Evolutionary conservation across 2,888 invertebrate genomes (phyloP).

Genomic region (Ennomos fuscantarius): DNA sequence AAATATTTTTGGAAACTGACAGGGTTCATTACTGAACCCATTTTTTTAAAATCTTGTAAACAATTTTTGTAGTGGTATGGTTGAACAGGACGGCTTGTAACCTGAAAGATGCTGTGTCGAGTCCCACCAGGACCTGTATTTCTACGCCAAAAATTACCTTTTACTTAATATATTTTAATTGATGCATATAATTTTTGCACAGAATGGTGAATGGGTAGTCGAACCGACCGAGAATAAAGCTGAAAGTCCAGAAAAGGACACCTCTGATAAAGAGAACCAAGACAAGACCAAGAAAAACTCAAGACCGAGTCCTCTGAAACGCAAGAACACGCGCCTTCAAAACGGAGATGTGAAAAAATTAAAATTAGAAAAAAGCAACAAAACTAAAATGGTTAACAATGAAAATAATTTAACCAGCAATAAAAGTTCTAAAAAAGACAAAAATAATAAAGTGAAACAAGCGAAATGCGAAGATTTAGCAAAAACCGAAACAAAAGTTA

Average conservation of each 20-base stretch:
- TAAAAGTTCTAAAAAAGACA: slow-evolving; percentile 10
- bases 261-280: slow-evolving; percentile 60
- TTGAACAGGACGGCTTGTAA: no score
- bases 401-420: slow-evolving; percentile 13
- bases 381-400: slow-evolving; percentile 30
- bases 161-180: no score
- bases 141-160: no score
- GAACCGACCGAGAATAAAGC: slow-evolving; percentile 48
- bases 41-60: no score
- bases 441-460: slow-evolving; percentile 24
- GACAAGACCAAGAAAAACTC: slow-evolving; percentile 42
- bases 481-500: slow-evolving; percentile 5
- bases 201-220: slow-evolving; percentile 68
- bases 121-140: no score
- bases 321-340: slow-evolving; percentile 31
- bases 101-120: no score
- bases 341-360: slow-evolving; percentile 39
- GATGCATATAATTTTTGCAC: no score
- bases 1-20: no score
- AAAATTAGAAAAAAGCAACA: slow-evolving; percentile 40
- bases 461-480: slow-evolving; percentile 21
- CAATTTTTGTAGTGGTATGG: no score
- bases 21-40: no score
- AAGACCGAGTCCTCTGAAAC: slow-evolving; percentile 39
- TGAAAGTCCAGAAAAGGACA: slow-evolving; percentile 49